Base-by-base conservation (phyloP, 2,797 vertebrate genomes). In the Sardinella longiceps region DNA sequence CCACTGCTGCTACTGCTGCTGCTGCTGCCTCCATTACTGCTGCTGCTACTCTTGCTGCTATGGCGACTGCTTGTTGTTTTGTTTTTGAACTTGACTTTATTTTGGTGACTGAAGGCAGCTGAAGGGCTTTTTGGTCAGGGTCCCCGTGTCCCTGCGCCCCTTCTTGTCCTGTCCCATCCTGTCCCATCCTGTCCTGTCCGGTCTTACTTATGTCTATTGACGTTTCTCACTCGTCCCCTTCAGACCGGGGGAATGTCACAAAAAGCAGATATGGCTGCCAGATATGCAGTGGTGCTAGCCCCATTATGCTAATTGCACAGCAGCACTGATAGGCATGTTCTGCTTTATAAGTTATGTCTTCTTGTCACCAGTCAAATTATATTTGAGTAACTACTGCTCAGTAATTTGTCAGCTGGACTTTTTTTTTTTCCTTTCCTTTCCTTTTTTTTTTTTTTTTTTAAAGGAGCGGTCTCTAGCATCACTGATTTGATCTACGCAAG, bases 311-410 rank as follows among this genome's bases (percentile, higher is more conserved):
- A 97, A 99, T 97, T 89, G n/a, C n/a, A n/a, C 88, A 89, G 89
- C 92, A 94, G 91, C 93, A 96, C 96, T 96, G 96, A 97, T 97
- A 95, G 96, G 96, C 96, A 96, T 95, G 95, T 96, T 97, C 96
- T 96, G 95, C 95, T 98, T 97, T 95, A 96, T 96, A 97, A 98
- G 98, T 97, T 96, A 95, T 94, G 94, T 95, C 95, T 94, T 94
- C 96, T 97, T 97, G 97, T 99, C 97, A 97, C 93, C 94, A 98
- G 97, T 98, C 97, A 97, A 96, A 97, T 96, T 96, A 95, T 95
- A 96, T 98, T 97, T 96, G 95, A 97, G 96, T 94, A 97, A 97
- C 95, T 97, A 97, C 95, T 97, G 97, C 94, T 94, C 90, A 91
- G 94, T 95, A 97, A 97, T 97, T 77, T 97, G 97, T 97, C 96